Base-by-base conservation (phyloP, 2,113 vertebrate species). In the Protobothrops mucrosquamatus region DNA sequence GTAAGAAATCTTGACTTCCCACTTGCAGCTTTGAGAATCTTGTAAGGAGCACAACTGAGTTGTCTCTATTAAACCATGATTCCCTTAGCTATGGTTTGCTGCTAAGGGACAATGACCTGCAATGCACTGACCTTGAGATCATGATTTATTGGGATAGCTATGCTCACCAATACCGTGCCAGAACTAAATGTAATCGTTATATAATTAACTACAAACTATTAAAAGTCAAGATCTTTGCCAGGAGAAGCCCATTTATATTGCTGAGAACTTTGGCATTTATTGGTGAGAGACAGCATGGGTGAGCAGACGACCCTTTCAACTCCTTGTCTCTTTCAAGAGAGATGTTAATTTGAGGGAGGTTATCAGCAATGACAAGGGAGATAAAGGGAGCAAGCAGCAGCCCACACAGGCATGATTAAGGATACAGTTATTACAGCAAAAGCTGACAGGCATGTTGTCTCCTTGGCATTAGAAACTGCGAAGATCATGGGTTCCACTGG, bases 331-430 rank as follows among this genome's bases (percentile, higher is more conserved):
- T 88, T 92, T 55, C 91, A 91, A 91, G 69, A 51, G 88, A 91
- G 93, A 92, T 56, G 93, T 56, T 90, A 64, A 94, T 95, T 95
- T 93, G 54, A 55, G 26, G 34, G 51, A 91, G 88, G 46, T 54
- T 91, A 74, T 86, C 52, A 92, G 91, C 85, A 56, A 61, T 74
- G 20, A 88, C 91, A 92, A 90, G 92, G 91, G 91, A 91, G 95
- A 94, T 96, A 95, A 96, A 94, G 94, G 95, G 81, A 85, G 94
- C 92, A 90, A 85, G 93, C 87, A 39, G n/a, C 34, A 24, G 86
- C 54, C 46, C 46, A 20, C 34, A 91, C 59, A 15, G 43, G 81
- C 59, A 48, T 57, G 23, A 91, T 85, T 93, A 43, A 56, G 29
- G 12, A 93, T 74, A 64, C 86, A 56, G 61, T 59, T 96, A 93